These are phyloP conservation scores for Xylophagus ater DNA, from an alignment of 2,888 invertebrate species.

Conservation along the genomic window DNA sequence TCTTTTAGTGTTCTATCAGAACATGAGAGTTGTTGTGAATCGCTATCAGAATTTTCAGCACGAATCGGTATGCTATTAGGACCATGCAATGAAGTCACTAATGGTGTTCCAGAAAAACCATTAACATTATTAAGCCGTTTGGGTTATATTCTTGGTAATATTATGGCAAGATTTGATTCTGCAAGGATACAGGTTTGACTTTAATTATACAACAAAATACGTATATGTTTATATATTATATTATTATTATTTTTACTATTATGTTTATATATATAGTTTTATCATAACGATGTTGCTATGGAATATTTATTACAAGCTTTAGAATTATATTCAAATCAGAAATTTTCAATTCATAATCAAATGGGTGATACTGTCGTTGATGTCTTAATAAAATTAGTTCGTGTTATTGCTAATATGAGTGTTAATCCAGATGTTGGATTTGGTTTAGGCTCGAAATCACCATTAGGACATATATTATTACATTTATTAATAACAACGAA, in stretches of 20 bases:
- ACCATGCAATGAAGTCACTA: conserved; percentile 24
- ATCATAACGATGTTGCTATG: conserved; percentile 45
- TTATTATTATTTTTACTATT: not conserved
- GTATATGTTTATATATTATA: not conserved
- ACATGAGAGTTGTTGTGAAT: conserved; percentile 59
- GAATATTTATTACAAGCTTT: conserved; percentile 42
- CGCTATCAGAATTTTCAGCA: conserved; percentile 45
- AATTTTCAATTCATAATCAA: conserved; percentile 35
- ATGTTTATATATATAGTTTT: conserved; percentile 41
- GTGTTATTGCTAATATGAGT: conserved; percentile 77
- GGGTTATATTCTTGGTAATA: conserved; percentile 74
- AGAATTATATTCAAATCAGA: conserved; percentile 42
- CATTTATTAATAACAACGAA: conserved; percentile 24
- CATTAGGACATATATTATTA: conserved; percentile 38
- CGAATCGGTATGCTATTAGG: conserved; percentile 37
- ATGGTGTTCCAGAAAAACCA: conserved; percentile 27
- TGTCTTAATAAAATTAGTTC: conserved; percentile 42
- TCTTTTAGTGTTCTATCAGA: conserved; percentile 61
- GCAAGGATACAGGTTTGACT: conserved; percentile 49
- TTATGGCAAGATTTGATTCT: conserved; percentile 65
- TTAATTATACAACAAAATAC: too few relatives aligned
- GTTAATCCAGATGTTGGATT: conserved; percentile 66
- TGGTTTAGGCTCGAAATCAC: conserved; percentile 43
- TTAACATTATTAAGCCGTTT: conserved; percentile 44
- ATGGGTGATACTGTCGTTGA: conserved; percentile 38